These are phyloP conservation scores for Cydia strobilella DNA, from an alignment of 1,140 invertebrate genomes.

Conservation along the genomic window DNA sequence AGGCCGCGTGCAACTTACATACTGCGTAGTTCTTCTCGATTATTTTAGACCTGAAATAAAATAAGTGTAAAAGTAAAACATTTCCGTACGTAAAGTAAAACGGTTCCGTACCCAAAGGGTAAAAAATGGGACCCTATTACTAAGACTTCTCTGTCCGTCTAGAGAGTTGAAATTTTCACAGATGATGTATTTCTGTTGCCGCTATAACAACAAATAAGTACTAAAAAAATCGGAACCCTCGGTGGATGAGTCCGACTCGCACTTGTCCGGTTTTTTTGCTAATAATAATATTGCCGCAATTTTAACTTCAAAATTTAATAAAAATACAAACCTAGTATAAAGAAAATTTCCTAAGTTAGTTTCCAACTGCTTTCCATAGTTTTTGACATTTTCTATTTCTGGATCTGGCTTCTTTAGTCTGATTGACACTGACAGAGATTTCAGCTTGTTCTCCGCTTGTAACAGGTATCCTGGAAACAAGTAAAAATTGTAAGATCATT, in stretches of 20 bases:
- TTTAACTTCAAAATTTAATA: background rate
- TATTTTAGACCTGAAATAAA: conserved; percentile 82
- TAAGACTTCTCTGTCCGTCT: no score
- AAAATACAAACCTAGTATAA: conserved; percentile 71
- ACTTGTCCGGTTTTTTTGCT: no score
- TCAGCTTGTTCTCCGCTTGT: conserved; percentile 88
- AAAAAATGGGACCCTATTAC: no score
- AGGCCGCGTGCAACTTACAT: conserved; percentile 91
- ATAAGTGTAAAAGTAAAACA: no score
- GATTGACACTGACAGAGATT: conserved; percentile 87
- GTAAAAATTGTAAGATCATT: conserved; percentile 8
- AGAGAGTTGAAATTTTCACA: no score
- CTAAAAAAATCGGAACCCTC: no score
- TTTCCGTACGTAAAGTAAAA: no score
- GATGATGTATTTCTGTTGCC: no score
- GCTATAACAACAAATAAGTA: no score
- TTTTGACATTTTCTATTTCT: conserved; percentile 88
- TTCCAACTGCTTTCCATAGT: conserved; percentile 88
- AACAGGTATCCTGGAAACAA: conserved; percentile 83
- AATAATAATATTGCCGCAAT: no score
- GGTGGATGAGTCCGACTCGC: no score
- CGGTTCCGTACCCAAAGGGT: no score
- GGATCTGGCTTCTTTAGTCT: conserved; percentile 87
- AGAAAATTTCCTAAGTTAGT: conserved; percentile 82
- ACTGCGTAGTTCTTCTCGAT: conserved; percentile 89